phyloP scores from a whole-genome alignment of 35 echinoderm and acorn worm genomes.

The Ptychodera flava region DNA sequence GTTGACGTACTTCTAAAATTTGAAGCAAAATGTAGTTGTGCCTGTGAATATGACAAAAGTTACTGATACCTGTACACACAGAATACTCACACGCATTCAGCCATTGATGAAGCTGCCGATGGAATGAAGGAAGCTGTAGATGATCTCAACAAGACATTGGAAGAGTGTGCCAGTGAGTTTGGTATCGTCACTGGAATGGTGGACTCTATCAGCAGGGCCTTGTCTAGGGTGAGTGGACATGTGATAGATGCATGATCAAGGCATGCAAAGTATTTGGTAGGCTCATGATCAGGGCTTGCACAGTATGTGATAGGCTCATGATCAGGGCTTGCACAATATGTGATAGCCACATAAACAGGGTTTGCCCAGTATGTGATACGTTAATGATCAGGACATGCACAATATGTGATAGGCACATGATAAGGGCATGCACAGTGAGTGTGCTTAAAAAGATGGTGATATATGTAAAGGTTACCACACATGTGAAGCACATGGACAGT shows the following conservation, averaged over 20 bases:
- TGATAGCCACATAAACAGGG: neutral
- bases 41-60: no score
- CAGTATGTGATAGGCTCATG: neutral
- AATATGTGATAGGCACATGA: neutral
- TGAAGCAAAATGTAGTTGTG: no score
- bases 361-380: no score
- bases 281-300: neutral
- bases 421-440: neutral
- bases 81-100: constrained; percentile 64
- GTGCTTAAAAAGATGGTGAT: no score
- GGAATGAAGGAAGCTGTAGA: constrained; percentile 84
- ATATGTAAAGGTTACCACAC: neutral
- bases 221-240: constrained; percentile 43
- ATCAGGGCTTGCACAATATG: neutral
- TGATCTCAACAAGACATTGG: constrained; percentile 79
- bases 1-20: no score
- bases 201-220: constrained; percentile 66
- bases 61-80: no score
- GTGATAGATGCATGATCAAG: neutral
- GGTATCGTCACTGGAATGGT: constrained; percentile 88
- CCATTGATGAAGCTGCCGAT: constrained; percentile 81
- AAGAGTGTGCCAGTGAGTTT: constrained; percentile 90
- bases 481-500: neutral
- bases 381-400: neutral
- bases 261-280: neutral